phyloP scores from a whole-genome alignment of 2,888 invertebrate genomes.

The Leucozona laternaria region DNA sequence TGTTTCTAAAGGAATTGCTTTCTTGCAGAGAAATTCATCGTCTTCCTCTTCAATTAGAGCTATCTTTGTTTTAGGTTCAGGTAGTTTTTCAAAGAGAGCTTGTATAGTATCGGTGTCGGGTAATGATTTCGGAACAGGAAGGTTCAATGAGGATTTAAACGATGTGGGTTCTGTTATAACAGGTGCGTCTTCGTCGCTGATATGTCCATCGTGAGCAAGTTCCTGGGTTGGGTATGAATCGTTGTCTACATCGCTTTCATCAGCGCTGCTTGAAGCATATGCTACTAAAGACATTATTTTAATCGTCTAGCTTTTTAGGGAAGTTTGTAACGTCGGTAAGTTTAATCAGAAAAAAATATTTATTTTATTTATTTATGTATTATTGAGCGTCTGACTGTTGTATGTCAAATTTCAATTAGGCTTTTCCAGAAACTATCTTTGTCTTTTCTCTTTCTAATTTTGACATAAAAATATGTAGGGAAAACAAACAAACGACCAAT shows the following conservation, averaged over 20 bases:
- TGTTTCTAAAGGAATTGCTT: constrained; percentile 82
- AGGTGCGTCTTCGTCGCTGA: constrained; percentile 80
- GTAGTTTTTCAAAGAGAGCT: constrained; percentile 80
- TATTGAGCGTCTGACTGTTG: no score
- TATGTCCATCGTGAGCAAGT: constrained; percentile 78
- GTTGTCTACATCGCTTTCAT: constrained; percentile 81
- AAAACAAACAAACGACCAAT: no score
- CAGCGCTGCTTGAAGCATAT: constrained; percentile 85
- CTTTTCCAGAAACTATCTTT: no score
- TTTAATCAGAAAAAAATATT: not conserved
- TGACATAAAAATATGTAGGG: no score
- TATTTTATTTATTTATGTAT: not conserved
- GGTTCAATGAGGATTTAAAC: constrained; percentile 58
- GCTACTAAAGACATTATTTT: constrained; percentile 86
- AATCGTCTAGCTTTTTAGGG: not conserved
- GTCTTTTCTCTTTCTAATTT: no score
- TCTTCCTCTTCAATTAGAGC: constrained; percentile 85
- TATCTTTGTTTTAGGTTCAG: constrained; percentile 78
- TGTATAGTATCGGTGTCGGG: constrained; percentile 69
- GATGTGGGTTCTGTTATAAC: constrained; percentile 74
- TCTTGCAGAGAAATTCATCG: constrained; percentile 87
- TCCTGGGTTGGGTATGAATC: constrained; percentile 54
- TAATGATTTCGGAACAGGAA: constrained; percentile 80
- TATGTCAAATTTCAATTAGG: no score
- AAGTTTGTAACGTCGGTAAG: not conserved